These are phyloP conservation scores for Cenopis cana DNA, from an alignment of 2,888 invertebrate species.

Conservation along the genomic window DNA sequence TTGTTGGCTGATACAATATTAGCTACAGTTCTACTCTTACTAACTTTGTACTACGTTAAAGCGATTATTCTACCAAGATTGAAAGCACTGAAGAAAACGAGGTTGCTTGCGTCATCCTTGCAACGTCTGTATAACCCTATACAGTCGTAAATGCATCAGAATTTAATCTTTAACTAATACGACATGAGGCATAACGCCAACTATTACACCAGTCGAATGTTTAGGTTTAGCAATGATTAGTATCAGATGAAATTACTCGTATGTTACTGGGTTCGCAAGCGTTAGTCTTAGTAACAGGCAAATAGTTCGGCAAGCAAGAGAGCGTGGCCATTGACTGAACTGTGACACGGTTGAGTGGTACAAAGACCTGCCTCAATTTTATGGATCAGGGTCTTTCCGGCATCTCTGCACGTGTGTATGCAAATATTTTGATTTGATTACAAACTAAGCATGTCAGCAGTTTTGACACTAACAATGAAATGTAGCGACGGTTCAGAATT, in stretches of 20 bases:
- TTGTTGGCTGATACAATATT: neutral
- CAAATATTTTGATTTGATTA: slow-evolving; percentile 20
- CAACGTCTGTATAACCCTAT: slow-evolving; percentile 10
- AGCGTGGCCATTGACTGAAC: slow-evolving; percentile 37
- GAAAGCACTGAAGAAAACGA: slow-evolving; percentile 20
- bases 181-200: slow-evolving; percentile 26
- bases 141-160: slow-evolving; percentile 7
- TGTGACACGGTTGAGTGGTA: slow-evolving; percentile 39
- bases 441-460: neutral
- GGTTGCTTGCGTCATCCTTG: slow-evolving; percentile 22
- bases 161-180: slow-evolving; percentile 19
- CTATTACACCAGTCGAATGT: slow-evolving; percentile 23
- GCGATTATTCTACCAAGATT: slow-evolving; percentile 19
- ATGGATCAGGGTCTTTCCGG: slow-evolving; percentile 38
- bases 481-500: neutral
- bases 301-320: slow-evolving; percentile 32
- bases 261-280: slow-evolving; percentile 25
- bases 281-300: slow-evolving; percentile 26
- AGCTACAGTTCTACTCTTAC: slow-evolving; percentile 4
- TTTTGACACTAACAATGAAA: neutral
- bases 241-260: slow-evolving; percentile 31
- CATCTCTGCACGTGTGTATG: slow-evolving; percentile 35
- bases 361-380: slow-evolving; percentile 44
- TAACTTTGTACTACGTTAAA: neutral
- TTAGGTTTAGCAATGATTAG: slow-evolving; percentile 26